Evolutionary conservation across 2,113 vertebrate species (phyloP).

Genomic region (Trichechus manatus): DNA sequence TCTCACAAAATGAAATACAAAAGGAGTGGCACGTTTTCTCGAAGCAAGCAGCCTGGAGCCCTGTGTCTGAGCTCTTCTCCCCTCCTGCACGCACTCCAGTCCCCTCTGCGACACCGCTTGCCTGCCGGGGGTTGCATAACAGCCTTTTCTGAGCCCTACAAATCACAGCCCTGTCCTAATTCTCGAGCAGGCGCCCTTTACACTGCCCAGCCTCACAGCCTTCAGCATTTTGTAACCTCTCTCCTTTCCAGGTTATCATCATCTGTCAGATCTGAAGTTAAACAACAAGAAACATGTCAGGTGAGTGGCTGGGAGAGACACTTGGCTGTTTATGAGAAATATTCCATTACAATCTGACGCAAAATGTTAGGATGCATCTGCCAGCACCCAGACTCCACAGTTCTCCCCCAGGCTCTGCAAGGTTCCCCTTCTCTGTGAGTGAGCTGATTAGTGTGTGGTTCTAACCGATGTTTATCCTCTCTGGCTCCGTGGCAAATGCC

Average conservation of each 20-base stretch:
- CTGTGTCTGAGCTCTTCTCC: neutral
- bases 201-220: slow-evolving; percentile 59
- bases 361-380: slow-evolving; percentile 65
- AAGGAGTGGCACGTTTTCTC: neutral
- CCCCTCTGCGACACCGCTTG: neutral
- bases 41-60: neutral
- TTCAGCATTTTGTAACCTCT: slow-evolving; percentile 64
- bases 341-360: slow-evolving; percentile 74
- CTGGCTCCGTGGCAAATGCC: slow-evolving; percentile 61
- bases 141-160: slow-evolving; percentile 64
- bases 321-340: slow-evolving; percentile 80
- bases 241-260: slow-evolving; percentile 80
- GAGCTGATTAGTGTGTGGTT: slow-evolving; percentile 59
- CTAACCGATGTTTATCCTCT: slow-evolving; percentile 70
- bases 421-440: slow-evolving; percentile 33
- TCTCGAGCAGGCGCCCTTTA: slow-evolving; percentile 40
- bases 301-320: slow-evolving; percentile 76
- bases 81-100: neutral
- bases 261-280: slow-evolving; percentile 82
- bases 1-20: neutral
- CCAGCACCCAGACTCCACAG: neutral
- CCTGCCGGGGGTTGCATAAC: slow-evolving; percentile 25
- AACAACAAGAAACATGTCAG: slow-evolving; percentile 84
- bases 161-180: slow-evolving; percentile 68
- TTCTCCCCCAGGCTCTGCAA: slow-evolving; percentile 14